Conservation (phyloP, 2,797 vertebrate genomes). For the Hyperoplus lanceolatus region DNA sequence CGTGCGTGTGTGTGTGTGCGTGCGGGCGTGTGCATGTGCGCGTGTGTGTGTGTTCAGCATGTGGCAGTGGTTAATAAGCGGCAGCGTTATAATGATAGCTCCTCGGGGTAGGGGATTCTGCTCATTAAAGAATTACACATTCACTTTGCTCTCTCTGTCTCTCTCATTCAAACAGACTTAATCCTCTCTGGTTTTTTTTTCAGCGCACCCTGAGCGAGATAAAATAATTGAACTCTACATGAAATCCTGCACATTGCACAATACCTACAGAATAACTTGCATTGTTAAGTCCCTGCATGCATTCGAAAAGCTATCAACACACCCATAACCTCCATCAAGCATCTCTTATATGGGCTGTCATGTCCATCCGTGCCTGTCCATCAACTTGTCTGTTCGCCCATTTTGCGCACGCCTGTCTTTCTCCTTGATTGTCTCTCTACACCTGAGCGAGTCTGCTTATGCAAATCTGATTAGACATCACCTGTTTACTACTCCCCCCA, state of each 20-base stretch:
- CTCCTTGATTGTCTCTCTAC: conserved; percentile 12
- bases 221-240: conserved; percentile 23
- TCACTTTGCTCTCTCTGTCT: conserved; percentile 60
- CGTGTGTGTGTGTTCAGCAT: conserved; percentile 44
- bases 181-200: conserved; percentile 35
- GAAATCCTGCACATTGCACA: conserved; percentile 11
- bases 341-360: background rate
- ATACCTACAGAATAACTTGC: conserved; percentile 5
- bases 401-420: conserved; percentile 16
- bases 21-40: background rate
- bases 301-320: background rate
- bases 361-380: background rate
- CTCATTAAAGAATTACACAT: conserved; percentile 77
- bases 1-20: conserved; percentile 6
- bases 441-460: conserved; percentile 39
- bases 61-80: conserved; percentile 64
- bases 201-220: conserved; percentile 9
- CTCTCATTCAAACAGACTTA: conserved; percentile 26
- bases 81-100: conserved; percentile 56
- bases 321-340: conserved; percentile 6
- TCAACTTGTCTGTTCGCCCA: conserved; percentile 26
- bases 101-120: conserved; percentile 50
- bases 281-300: conserved; percentile 3
- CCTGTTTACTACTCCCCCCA: conserved; percentile 36
- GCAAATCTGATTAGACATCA: conserved; percentile 53